Percentiles rank a stretch among this genome's conserved stretches.
Conservation (phyloP, 2,888 invertebrate species). For the Physocephala rufipes region DNA sequence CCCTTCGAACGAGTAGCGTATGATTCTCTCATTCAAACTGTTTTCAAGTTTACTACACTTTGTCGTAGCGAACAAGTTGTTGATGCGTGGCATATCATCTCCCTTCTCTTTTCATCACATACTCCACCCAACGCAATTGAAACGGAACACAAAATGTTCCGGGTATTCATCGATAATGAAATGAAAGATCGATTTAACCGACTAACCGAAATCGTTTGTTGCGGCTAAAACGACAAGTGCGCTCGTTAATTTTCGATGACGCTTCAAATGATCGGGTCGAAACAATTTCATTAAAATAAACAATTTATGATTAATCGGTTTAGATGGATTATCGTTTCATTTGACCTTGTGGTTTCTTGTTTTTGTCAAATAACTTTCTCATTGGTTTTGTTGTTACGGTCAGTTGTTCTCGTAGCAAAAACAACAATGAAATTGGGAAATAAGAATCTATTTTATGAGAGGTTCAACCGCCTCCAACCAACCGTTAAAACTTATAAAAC, state of each 20-base stretch:
- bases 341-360: not conserved
- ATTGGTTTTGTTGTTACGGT: not conserved
- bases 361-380: not conserved
- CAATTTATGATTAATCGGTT: not conserved
- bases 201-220: not conserved
- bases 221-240: slow-evolving; percentile 18
- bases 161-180: no score
- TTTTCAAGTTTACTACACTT: no score
- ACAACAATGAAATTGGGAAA: no score
- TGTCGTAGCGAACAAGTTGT: no score
- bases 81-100: no score
- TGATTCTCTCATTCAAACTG: no score
- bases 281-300: not conserved
- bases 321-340: slow-evolving; percentile 3
- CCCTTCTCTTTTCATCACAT: no score
- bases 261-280: not conserved
- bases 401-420: not conserved
- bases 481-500: not conserved
- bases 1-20: no score
- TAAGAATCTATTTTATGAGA: not conserved
- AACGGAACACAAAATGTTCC: no score
- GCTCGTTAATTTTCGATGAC: slow-evolving; percentile 13
- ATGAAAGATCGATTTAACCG: no score
- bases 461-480: not conserved
- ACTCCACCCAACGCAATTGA: no score